Evolutionary conservation across 2,888 invertebrate species (phyloP).

Genomic region (Cephus pulcher): DNA sequence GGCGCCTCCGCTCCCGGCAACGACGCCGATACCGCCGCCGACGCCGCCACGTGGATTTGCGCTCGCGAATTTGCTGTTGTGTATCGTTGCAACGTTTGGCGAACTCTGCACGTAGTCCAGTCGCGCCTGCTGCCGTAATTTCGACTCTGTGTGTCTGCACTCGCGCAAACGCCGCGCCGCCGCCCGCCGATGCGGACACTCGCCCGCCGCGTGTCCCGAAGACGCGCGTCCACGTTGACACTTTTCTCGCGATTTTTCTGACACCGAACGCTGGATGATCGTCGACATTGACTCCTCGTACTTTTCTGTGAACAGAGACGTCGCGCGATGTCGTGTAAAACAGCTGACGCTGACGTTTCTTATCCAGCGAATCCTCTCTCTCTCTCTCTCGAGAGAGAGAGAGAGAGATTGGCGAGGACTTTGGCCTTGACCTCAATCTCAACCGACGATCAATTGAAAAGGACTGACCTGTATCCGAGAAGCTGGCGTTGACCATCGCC

Average conservation of each 20-base stretch:
- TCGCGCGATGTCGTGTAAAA: neutral
- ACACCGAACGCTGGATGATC: slow-evolving; percentile 68
- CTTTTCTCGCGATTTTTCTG: slow-evolving; percentile 66
- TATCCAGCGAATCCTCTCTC: too few relatives aligned
- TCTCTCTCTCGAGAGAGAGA: too few relatives aligned
- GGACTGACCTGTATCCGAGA: slow-evolving; percentile 55
- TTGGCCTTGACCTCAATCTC: too few relatives aligned
- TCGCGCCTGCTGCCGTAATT: slow-evolving; percentile 58
- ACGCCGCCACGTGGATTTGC: slow-evolving; percentile 65
- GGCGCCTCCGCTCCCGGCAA: slow-evolving; percentile 53
- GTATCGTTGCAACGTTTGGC: slow-evolving; percentile 71
- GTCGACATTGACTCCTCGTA: slow-evolving; percentile 55
- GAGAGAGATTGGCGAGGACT: too few relatives aligned
- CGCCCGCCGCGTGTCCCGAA: slow-evolving; percentile 36
- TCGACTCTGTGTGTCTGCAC: slow-evolving; percentile 54
- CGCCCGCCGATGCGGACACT: slow-evolving; percentile 54
- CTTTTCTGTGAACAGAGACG: slow-evolving; percentile 46
- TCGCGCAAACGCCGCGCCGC: slow-evolving; percentile 48
- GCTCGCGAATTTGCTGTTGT: slow-evolving; percentile 69
- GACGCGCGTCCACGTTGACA: slow-evolving; percentile 52
- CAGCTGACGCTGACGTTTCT: too few relatives aligned
- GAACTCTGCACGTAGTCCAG: slow-evolving; percentile 72
- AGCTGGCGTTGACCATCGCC: slow-evolving; percentile 56
- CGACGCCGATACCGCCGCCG: slow-evolving; percentile 51
- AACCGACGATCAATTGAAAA: too few relatives aligned